Evolutionary conservation across 2,113 vertebrate genomes (phyloP).

Genomic region (Etheostoma spectabile): DNA sequence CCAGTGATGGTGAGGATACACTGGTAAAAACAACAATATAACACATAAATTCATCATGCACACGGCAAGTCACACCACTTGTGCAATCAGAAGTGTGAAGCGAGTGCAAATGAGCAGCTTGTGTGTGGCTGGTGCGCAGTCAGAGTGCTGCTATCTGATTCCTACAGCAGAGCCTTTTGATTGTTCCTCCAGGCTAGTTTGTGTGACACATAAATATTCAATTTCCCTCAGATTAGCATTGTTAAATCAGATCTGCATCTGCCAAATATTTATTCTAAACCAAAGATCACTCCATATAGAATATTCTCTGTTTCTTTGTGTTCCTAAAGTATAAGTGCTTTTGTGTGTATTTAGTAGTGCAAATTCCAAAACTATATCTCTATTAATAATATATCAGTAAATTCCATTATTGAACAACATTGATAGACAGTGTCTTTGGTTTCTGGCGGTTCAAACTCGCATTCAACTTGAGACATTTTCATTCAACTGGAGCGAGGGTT

Average conservation of each 20-base stretch:
- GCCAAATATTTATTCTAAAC: slow-evolving; percentile 38
- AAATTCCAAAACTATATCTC: neutral
- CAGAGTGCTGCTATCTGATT: slow-evolving; percentile 57
- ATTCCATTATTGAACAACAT: neutral
- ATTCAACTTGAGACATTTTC: slow-evolving; percentile 33
- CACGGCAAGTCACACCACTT: slow-evolving; percentile 56
- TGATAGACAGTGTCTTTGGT: neutral
- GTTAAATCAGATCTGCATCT: slow-evolving; percentile 44
- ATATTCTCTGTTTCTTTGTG: neutral
- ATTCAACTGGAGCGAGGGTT: slow-evolving; percentile 34
- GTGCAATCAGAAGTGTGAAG: slow-evolving; percentile 73
- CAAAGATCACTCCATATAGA: neutral
- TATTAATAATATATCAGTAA: neutral
- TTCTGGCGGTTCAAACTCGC: slow-evolving; percentile 1
- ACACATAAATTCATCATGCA: slow-evolving; percentile 51
- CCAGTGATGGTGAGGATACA: slow-evolving; percentile 27
- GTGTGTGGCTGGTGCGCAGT: slow-evolving; percentile 55
- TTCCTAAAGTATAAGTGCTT: neutral
- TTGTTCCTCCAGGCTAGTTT: slow-evolving; percentile 68
- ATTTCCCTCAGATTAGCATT: slow-evolving; percentile 32
- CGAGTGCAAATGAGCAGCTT: slow-evolving; percentile 74
- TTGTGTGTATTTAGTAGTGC: neutral
- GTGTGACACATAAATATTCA: slow-evolving; percentile 67
- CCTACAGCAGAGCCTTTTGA: slow-evolving; percentile 43
- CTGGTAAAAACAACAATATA: slow-evolving; percentile 16